Evolutionary conservation across 1,140 invertebrate genomes (phyloP).

Genomic region (Monomorium pharaonis): DNA sequence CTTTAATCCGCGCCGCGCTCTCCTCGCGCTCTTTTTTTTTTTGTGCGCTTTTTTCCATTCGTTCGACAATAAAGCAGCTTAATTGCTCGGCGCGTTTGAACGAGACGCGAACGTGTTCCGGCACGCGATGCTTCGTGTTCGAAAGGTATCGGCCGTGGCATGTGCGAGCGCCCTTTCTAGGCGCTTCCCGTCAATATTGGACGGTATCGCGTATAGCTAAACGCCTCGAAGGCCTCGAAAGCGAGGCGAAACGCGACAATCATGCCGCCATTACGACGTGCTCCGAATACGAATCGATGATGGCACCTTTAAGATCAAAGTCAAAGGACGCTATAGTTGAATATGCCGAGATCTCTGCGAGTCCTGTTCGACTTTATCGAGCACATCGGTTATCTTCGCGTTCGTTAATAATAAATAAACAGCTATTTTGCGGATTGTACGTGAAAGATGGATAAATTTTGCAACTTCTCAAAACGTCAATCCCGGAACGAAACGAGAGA

Average conservation of each 20-base stretch:
- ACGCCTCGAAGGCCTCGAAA: background rate
- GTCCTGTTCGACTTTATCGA: background rate
- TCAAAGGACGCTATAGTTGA: background rate
- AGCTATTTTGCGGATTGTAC: background rate
- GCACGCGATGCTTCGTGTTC: conserved; percentile 33
- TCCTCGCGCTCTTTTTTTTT: conserved; percentile 25
- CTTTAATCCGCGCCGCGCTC: conserved; percentile 49
- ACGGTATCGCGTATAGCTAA: background rate
- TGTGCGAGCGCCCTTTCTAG: conserved; percentile 1
- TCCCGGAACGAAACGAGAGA: background rate
- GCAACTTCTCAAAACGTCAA: conserved; percentile 19
- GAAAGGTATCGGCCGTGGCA: conserved; percentile 21
- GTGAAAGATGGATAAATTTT: background rate
- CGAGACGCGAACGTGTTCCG: conserved; percentile 40
- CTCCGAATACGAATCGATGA: conserved; percentile 15
- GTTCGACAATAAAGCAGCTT: conserved; percentile 55
- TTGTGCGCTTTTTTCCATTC: conserved; percentile 35
- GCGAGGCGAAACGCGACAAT: conserved; percentile 28
- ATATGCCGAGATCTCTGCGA: background rate
- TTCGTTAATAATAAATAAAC: background rate
- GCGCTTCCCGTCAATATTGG: conserved; percentile 5
- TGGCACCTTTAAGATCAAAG: conserved; percentile 34
- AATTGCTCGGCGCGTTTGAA: conserved; percentile 52
- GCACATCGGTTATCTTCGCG: background rate
- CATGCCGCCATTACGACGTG: conserved; percentile 9